Base-by-base conservation (phyloP, 2,888 invertebrate genomes). In the Mesorhabditis belari region DNA sequence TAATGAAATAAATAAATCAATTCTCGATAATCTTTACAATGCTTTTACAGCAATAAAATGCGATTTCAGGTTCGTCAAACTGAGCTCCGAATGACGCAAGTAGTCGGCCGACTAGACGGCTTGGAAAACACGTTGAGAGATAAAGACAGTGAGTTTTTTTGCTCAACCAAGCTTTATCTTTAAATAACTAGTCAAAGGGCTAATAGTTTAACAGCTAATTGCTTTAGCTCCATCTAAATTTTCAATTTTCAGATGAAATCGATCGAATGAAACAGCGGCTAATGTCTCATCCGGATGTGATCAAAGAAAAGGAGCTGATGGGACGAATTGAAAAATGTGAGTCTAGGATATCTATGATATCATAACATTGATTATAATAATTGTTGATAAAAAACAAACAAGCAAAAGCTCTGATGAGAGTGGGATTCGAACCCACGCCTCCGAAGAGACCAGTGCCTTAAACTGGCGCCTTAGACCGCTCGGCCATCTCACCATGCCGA, bases 61-160 rank as follows among this genome's bases (percentile, higher is more conserved):
- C 35, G 35, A 35, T 35, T 35, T 17, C 17, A 35, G 35, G 35
- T 35, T 17, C 55, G 71, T 17, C 68, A 71, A 29, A 60, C 65
- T 17, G 73, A 74, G 44, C 53, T 65, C 23, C 60, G 66, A 17
- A 66, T 65, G n/a, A 60, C 66, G 9, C 76, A 78, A 55, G 57
- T 78, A 19, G 62, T 71, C 5, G 73, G 76, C 5, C 62, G 96
- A 92, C 91, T 96, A 81, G 96, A 98, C 85, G 94, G 93, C 82
- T 85, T 96, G 69, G 98, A 98, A 85, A 95, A 95, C 81, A 86
- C 93, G 58, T 86, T 98, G 57, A 92, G 92, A 84, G 98, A 98
- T 82, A 96, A 95, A 84, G 96, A 98, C n/a, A n/a, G 44, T 35
- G n/a, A 9, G 44, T 35, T 2, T 35, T 35, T 35, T 1, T 17